Evolutionary conservation across 2,888 invertebrate species (phyloP).

Genomic region (Lycaena phlaeas): DNA sequence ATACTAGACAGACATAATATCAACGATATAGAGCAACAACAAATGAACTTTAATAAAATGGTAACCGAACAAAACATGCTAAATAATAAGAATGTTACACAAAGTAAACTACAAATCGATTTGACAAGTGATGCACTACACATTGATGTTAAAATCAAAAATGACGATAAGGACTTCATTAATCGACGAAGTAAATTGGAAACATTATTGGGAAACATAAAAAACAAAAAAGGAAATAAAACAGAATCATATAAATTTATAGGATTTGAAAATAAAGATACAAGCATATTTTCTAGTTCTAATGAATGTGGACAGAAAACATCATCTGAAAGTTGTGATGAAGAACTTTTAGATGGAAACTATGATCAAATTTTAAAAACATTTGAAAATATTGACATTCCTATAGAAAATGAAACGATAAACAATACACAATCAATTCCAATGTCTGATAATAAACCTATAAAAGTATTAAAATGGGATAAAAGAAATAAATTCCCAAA

Average conservation of each 20-base stretch:
- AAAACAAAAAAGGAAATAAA: constrained; percentile 30
- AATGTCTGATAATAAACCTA: background rate
- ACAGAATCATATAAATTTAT: no score
- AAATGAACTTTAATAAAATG: constrained; percentile 4
- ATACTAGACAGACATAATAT: background rate
- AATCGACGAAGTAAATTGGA: constrained; percentile 46
- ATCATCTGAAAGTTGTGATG: constrained; percentile 10
- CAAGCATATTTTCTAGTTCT: background rate
- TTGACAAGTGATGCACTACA: constrained; percentile 9
- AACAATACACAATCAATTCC: background rate
- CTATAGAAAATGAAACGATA: constrained; percentile 8
- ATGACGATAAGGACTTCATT: constrained; percentile 29
- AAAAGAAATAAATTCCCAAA: background rate
- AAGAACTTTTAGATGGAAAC: constrained; percentile 12
- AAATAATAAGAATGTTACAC: background rate
- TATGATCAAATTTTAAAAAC: constrained; percentile 11
- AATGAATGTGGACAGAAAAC: background rate
- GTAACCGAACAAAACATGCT: background rate
- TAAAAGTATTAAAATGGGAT: background rate
- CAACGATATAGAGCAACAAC: constrained; percentile 8
- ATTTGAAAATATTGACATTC: constrained; percentile 22
- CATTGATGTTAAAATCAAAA: constrained; percentile 14
- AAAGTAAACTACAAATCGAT: background rate
- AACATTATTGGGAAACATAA: constrained; percentile 33
- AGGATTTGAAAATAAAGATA: constrained; percentile 26